phyloP scores from a whole-genome alignment of 2,113 vertebrate genomes.

The Tapirus terrestris region DNA sequence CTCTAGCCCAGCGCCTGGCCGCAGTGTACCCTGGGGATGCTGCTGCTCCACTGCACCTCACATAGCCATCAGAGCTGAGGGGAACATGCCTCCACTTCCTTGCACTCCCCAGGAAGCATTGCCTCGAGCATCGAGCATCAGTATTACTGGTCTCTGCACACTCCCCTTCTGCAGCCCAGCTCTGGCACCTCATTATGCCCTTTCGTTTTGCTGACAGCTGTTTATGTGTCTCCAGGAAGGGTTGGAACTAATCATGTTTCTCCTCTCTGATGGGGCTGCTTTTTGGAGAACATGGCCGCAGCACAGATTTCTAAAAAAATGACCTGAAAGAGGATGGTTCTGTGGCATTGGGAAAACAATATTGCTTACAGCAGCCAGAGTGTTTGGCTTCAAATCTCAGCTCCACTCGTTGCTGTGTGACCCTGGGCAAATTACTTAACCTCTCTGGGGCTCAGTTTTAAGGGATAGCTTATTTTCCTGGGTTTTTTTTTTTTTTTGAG shows the following conservation, averaged over 20 bases:
- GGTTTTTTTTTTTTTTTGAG: neutral
- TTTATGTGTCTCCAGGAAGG: neutral
- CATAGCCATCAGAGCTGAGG: neutral
- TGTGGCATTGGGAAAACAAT: neutral
- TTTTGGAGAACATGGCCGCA: neutral
- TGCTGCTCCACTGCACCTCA: neutral
- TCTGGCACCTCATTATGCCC: neutral
- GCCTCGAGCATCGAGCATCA: neutral
- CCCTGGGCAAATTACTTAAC: neutral
- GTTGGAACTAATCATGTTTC: neutral
- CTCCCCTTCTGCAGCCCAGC: neutral
- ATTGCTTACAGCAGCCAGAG: neutral
- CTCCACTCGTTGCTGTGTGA: neutral
- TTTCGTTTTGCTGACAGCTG: neutral
- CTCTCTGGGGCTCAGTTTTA: neutral
- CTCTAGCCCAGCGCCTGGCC: neutral
- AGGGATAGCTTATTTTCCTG: neutral
- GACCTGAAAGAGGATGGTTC: neutral
- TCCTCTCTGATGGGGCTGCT: neutral
- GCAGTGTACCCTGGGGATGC: neutral
- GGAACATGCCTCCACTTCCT: fast-evolving
- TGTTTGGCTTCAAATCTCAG: neutral
- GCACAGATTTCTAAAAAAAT: neutral
- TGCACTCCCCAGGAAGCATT: neutral
- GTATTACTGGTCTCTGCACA: fast-evolving